Evolutionary conservation across 2,888 invertebrate genomes (phyloP).

Genomic region (Drosophila maculinotata): DNA sequence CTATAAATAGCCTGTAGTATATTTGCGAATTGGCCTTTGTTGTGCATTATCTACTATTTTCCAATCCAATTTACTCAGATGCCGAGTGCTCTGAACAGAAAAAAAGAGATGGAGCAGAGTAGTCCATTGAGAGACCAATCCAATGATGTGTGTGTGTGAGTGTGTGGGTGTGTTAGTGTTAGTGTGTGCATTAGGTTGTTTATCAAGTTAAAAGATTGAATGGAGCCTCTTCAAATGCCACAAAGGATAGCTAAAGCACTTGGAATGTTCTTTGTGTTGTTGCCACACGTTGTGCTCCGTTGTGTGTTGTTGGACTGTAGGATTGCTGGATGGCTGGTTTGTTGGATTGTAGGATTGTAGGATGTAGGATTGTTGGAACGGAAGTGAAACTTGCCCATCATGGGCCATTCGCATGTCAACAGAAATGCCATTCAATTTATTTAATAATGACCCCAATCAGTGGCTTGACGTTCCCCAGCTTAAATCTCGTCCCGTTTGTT

Average conservation of each 20-base stretch:
- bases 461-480: conserved; percentile 50
- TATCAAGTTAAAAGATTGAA: conserved; percentile 75
- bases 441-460: conserved; percentile 65
- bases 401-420: conserved; percentile 54
- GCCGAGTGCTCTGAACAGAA: conserved; percentile 15
- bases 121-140: conserved; percentile 18
- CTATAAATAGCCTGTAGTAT: too few species aligned
- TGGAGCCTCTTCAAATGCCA: conserved; percentile 43
- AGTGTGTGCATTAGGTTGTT: conserved; percentile 65
- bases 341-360: conserved; percentile 22
- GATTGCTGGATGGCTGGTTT: too few species aligned
- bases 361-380: background rate
- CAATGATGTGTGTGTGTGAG: conserved; percentile 15
- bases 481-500: conserved; percentile 31
- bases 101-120: conserved; percentile 2
- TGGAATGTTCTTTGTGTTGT: conserved; percentile 34
- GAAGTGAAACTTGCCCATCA: conserved; percentile 18
- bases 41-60: conserved; percentile 30
- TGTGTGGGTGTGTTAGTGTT: conserved; percentile 2
- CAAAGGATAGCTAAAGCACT: conserved; percentile 63
- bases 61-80: conserved; percentile 50
- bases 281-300: conserved; percentile 6
- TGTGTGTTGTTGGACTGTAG: conserved; percentile 7
- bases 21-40: conserved; percentile 19
- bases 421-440: conserved; percentile 66